Evolutionary conservation across 2,113 vertebrate genomes (phyloP).

Genomic region (Noctilio leporinus): DNA sequence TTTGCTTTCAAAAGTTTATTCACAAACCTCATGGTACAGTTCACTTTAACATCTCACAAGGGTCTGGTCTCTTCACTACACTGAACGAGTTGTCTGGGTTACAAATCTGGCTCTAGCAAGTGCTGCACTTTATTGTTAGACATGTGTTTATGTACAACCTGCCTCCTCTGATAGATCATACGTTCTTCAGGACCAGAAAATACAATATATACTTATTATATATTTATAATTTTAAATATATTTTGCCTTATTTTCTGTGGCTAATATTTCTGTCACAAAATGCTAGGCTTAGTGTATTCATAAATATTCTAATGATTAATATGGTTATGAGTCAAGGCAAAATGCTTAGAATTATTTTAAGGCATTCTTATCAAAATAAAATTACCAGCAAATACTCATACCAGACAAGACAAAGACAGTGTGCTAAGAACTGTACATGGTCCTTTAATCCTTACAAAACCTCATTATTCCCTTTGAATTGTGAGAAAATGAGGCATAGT

Average conservation of each 20-base stretch:
- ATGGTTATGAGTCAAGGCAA: background rate
- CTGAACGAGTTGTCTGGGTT: background rate
- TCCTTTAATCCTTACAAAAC: background rate
- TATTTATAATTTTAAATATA: background rate
- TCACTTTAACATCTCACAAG: background rate
- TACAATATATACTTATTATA: background rate
- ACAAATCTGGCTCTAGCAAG: background rate
- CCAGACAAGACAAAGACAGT: background rate
- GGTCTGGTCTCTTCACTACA: background rate
- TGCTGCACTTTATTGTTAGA: background rate
- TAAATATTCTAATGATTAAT: background rate
- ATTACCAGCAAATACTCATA: background rate
- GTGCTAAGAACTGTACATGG: background rate
- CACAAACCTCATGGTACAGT: background rate
- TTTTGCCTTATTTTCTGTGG: background rate
- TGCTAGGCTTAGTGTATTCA: background rate
- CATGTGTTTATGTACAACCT: background rate
- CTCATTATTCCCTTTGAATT: background rate
- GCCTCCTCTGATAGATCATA: background rate
- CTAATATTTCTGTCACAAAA: background rate
- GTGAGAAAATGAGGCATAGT: background rate
- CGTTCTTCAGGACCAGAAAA: background rate
- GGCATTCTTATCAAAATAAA: background rate
- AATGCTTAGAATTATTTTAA: background rate
- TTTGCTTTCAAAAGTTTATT: background rate